These are phyloP conservation scores for Natator depressus DNA, from an alignment of 2,113 vertebrate species.

Conservation along the genomic window DNA sequence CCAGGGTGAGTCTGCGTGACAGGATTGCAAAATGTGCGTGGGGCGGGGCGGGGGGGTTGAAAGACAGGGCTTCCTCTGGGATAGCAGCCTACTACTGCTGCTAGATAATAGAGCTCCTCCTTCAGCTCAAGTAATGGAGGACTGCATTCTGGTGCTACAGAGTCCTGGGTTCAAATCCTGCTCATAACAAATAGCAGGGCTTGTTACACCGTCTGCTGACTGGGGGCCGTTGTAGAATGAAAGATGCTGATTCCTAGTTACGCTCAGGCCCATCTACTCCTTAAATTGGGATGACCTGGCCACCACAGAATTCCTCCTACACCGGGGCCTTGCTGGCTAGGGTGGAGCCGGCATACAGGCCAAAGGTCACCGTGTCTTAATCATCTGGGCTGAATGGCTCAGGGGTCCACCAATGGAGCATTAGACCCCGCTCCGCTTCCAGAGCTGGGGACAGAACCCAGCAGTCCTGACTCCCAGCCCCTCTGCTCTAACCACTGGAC, in stretches of 20 bases:
- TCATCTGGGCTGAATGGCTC: background rate
- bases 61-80: background rate
- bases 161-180: background rate
- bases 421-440: background rate
- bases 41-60: too few relatives aligned
- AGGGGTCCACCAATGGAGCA: background rate
- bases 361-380: background rate
- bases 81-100: background rate
- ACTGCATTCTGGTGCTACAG: background rate
- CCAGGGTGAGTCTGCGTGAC: constrained; percentile 36
- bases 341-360: background rate
- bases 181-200: background rate
- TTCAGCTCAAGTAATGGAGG: background rate
- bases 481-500: background rate
- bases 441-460: background rate
- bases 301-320: background rate
- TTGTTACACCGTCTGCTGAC: background rate
- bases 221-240: too few relatives aligned
- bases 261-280: too few relatives aligned
- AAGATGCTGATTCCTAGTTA: background rate
- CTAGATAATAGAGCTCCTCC: background rate
- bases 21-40: background rate
- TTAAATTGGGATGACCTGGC: background rate
- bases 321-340: background rate
- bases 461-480: background rate